phyloP scores from a whole-genome alignment of 2,113 vertebrate genomes.

The Alexandromys fortis region DNA sequence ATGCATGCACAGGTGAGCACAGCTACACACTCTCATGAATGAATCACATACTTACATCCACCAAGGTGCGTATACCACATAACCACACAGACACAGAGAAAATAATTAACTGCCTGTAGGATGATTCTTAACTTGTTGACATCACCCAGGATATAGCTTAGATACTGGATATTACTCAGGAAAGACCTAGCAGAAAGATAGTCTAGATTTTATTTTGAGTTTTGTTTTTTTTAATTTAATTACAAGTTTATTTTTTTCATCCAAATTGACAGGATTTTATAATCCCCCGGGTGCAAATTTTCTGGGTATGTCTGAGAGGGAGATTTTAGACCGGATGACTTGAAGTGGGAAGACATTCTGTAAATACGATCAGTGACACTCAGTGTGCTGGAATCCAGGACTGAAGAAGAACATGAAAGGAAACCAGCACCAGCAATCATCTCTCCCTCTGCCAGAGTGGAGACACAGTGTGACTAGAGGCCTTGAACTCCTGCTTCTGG shows the following conservation, averaged over 20 bases:
- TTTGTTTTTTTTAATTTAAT: background rate
- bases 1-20: background rate
- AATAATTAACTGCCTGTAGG: background rate
- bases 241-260: background rate
- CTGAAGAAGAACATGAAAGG: background rate
- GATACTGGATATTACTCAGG: background rate
- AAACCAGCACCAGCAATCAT: background rate
- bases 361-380: background rate
- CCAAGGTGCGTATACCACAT: background rate
- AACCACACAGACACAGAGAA: background rate
- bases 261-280: background rate
- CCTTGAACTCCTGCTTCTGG: background rate
- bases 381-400: background rate
- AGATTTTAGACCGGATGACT: background rate
- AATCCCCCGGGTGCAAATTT: background rate
- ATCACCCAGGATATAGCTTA: background rate
- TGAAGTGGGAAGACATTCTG: background rate
- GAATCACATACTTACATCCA: background rate
- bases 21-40: too few species aligned
- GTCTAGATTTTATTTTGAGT: background rate
- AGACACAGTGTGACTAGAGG: background rate
- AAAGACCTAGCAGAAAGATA: background rate
- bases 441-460: background rate
- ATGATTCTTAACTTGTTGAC: background rate
- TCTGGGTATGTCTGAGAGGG: background rate